Percentiles rank a stretch among this genome's conserved stretches.
phyloP scores from a whole-genome alignment of 2,113 vertebrate genomes.

The Prolemur simus region DNA sequence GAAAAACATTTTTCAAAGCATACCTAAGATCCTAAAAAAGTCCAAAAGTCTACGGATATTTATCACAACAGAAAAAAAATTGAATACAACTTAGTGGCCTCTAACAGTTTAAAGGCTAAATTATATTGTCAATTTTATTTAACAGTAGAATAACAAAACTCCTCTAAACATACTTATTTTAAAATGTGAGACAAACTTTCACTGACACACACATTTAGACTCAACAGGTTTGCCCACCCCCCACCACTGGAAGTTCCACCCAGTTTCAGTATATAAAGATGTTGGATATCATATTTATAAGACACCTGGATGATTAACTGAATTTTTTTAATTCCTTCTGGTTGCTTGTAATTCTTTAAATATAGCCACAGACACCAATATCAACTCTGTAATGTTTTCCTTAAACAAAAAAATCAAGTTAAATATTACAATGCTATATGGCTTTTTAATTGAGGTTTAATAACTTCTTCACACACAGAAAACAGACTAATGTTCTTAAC shows the following conservation, averaged over 20 bases:
- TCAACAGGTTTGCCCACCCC: background rate
- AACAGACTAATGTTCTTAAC: background rate
- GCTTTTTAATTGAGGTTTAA: constrained; percentile 39
- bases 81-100: background rate
- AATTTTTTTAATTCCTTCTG: constrained; percentile 59
- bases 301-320: constrained; percentile 45
- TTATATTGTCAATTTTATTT: background rate
- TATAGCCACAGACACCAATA: background rate
- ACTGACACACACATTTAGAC: background rate
- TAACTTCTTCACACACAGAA: constrained; percentile 29
- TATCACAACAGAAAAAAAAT: background rate
- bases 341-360: background rate
- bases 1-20: background rate
- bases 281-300: constrained; percentile 28
- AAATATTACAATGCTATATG: background rate
- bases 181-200: background rate
- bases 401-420: background rate
- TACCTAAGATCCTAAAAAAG: background rate
- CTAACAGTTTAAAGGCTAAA: background rate
- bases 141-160: constrained; percentile 8
- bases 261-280: constrained; percentile 32
- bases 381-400: constrained; percentile 9
- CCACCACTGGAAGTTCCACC: background rate
- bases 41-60: background rate
- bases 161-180: background rate